phyloP scores from a whole-genome alignment of 2,797 vertebrate species.

The Acridotheres tristis region DNA sequence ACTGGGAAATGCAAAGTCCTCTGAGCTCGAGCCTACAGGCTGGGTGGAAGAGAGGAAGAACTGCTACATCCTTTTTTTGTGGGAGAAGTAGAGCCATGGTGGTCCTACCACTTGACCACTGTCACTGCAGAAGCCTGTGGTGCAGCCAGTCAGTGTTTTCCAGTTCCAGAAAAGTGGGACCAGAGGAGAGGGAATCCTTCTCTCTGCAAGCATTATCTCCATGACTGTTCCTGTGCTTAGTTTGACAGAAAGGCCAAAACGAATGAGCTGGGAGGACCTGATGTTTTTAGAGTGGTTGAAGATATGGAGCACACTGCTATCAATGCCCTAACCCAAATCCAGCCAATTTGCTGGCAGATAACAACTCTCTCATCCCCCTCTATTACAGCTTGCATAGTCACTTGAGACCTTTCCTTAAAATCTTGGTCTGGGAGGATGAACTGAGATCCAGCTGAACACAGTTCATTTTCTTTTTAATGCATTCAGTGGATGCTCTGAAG shows the following conservation, averaged over 20 bases:
- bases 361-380: not conserved
- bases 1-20: not conserved
- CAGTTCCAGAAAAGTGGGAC: not conserved
- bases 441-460: not conserved
- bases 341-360: not conserved
- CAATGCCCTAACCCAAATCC: not conserved
- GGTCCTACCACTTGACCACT: not conserved
- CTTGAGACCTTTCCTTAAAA: not conserved
- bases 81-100: not conserved
- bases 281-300: not conserved
- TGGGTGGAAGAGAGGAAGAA: not conserved
- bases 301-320: not conserved
- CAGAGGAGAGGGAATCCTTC: not conserved
- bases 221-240: not conserved
- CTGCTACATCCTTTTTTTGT: not conserved
- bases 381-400: not conserved
- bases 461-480: not conserved
- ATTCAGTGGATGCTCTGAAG: conserved; percentile 23
- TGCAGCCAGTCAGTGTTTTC: not conserved
- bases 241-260: not conserved
- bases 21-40: accelerated
- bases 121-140: not conserved
- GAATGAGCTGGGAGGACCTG: not conserved
- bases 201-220: not conserved
- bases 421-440: not conserved